Conservation (phyloP, 2,888 invertebrate genomes). For the Congeria kusceri region DNA sequence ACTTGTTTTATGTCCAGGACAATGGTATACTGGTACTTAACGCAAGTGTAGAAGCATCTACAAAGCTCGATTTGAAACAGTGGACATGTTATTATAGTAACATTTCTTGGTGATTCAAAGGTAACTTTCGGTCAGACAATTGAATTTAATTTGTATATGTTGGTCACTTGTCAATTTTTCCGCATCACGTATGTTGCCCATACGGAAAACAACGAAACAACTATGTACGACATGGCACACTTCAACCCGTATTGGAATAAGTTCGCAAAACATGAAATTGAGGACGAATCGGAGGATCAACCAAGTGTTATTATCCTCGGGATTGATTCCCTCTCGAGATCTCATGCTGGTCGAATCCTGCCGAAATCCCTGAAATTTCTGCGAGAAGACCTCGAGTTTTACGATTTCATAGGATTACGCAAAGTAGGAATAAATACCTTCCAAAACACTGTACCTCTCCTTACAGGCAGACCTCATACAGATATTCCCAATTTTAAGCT, state of each 20-base stretch:
- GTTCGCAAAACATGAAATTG: neutral
- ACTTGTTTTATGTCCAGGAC: too few species aligned
- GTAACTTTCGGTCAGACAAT: neutral
- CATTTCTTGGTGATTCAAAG: neutral
- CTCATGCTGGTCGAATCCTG: constrained; percentile 29
- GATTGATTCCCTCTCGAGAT: constrained; percentile 45
- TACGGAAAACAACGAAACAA: neutral
- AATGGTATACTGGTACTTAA: too few species aligned
- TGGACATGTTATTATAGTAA: too few species aligned
- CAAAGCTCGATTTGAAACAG: too few species aligned
- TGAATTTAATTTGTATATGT: neutral
- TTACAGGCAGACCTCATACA: constrained; percentile 20
- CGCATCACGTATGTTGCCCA: neutral
- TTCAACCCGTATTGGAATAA: constrained; percentile 6
- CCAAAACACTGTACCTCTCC: constrained; percentile 32
- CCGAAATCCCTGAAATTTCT: constrained; percentile 33
- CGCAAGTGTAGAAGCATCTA: too few species aligned
- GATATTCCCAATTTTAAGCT: neutral
- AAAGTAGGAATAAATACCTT: constrained; percentile 47
- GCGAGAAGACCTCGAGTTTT: constrained; percentile 17
- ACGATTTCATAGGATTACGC: constrained; percentile 18
- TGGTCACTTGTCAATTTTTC: constrained; percentile 8
- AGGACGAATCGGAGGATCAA: neutral
- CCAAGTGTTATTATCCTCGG: constrained; percentile 29
- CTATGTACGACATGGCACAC: neutral